A percentile compares a stretch with the other conserved stretches of the same genome.
These are phyloP conservation scores for Deilephila porcellus DNA, from an alignment of 2,888 invertebrate genomes.

Conservation along the genomic window DNA sequence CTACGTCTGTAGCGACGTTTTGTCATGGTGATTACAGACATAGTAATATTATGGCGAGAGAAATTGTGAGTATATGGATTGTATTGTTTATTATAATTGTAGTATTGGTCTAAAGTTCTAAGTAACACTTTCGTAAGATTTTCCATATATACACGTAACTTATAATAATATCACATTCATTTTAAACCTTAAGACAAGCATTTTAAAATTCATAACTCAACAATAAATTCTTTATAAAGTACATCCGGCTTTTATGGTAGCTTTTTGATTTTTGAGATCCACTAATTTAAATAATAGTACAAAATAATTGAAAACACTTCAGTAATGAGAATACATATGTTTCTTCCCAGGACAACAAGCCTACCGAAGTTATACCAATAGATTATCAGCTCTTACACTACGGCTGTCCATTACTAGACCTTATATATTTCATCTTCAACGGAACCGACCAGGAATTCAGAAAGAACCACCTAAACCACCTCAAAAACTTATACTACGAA, in stretches of 20 bases:
- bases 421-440: conserved; percentile 56
- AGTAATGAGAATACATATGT: not conserved
- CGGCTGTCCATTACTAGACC: conserved; percentile 39
- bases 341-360: conserved; percentile 31
- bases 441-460: conserved; percentile 58
- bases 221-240: too few relatives aligned
- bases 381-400: conserved; percentile 35
- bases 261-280: too few relatives aligned
- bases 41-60: conserved; percentile 51
- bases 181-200: too few relatives aligned
- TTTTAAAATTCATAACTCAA: too few relatives aligned
- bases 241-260: too few relatives aligned
- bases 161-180: too few relatives aligned
- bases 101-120: not conserved
- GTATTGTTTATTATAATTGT: not conserved
- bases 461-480: conserved; percentile 46
- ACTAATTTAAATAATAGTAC: too few relatives aligned
- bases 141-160: too few relatives aligned
- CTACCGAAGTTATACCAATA: conserved; percentile 28
- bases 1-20: conserved; percentile 35
- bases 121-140: too few relatives aligned
- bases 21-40: conserved; percentile 53
- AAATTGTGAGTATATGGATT: conserved; percentile 45
- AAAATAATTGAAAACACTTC: not conserved
- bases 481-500: conserved; percentile 57